Evolutionary conservation across 2,888 invertebrate genomes (phyloP), one percentile per base, ranked within the genome.

Genomic region (Ormyrus nitidulus): DNA sequence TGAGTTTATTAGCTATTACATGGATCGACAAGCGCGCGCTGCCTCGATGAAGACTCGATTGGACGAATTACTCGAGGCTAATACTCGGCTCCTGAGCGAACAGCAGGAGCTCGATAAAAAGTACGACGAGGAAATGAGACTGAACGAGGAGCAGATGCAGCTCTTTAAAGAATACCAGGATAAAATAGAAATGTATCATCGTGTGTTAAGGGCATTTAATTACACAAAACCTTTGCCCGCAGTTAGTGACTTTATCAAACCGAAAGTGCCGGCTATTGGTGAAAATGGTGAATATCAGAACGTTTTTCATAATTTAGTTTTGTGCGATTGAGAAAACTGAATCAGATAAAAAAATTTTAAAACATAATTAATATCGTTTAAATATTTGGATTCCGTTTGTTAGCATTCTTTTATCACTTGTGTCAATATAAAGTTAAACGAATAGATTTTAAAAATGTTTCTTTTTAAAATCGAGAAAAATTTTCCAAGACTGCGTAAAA

Each of bases 1-100:
- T 0, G 98, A 98, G 90, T 99, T 98, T 89, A 96, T 98, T 70
- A 97, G 96, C 0, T 99, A 99, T 90, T 98, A 97, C 89, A 91
- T 98, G 77, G 98, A 98, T 90, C 93, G 98, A 46, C 97, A 97
- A 89, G 93, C 94, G 5, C 93, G 98, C 11, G 94, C 97, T 77
- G 93, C 94, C 5, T 94, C 95, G 11, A 93, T 98, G 91, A 95
- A 96, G 85, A 92, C 94, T 46, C 95, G 95, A 51, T 91, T 97
- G 6, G 94, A 95, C 84, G 94, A 95, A 65, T 93, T 96, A 72
- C 92, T 95, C 0, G 93, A 93, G 69, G 94, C 95, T 82, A 97
- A 97, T 87, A 93, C 93, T 44, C 93, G 93, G 61, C 91, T 98
- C 5, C 91, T 96, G 59, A 93, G 93, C n/a, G 96, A 96, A 84